A percentile compares a stretch with the other conserved stretches of the same genome.
These are phyloP conservation scores for Doryteuthis pealeii DNA, from an alignment of 1,140 invertebrate species.

Conservation along the genomic window DNA sequence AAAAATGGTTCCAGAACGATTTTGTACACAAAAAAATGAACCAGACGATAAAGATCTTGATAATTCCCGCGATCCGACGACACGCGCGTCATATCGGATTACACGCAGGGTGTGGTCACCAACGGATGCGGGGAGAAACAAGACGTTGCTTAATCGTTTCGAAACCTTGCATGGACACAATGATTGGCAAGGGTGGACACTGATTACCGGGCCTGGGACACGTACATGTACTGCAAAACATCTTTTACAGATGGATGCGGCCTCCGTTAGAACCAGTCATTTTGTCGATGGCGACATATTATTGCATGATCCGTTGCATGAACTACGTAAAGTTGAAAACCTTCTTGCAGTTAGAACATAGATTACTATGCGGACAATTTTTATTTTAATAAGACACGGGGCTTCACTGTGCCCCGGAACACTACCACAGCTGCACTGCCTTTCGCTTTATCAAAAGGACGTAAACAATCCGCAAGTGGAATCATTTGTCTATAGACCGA, in stretches of 20 bases:
- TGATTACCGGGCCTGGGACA: conserved; percentile 47
- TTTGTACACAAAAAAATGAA: conserved; percentile 89
- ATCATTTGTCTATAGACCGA: too few species aligned
- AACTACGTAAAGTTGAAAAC: conserved; percentile 50
- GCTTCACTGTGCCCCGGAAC: conserved; percentile 62
- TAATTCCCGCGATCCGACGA: conserved; percentile 90
- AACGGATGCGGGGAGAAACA: conserved; percentile 47
- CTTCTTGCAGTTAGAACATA: conserved; percentile 50
- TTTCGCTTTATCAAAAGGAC: conserved; percentile 88
- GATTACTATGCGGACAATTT: conserved; percentile 46
- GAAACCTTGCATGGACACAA: conserved; percentile 45
- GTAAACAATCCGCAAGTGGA: conserved; percentile 91
- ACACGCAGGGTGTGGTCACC: conserved; percentile 71
- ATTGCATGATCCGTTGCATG: conserved; percentile 46
- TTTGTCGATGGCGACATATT: conserved; percentile 55
- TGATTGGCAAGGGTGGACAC: conserved; percentile 46
- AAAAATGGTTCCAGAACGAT: conserved; percentile 77
- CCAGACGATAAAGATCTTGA: conserved; percentile 78
- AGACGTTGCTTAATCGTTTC: conserved; percentile 47
- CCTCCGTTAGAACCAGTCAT: conserved; percentile 53
- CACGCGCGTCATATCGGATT: conserved; percentile 91
- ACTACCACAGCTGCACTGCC: conserved; percentile 63
- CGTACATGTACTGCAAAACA: conserved; percentile 58
- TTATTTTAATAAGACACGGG: conserved; percentile 59
- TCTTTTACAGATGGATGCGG: conserved; percentile 50